Conservation (phyloP, 2,888 invertebrate species). For the Philopedon plagiatum region DNA sequence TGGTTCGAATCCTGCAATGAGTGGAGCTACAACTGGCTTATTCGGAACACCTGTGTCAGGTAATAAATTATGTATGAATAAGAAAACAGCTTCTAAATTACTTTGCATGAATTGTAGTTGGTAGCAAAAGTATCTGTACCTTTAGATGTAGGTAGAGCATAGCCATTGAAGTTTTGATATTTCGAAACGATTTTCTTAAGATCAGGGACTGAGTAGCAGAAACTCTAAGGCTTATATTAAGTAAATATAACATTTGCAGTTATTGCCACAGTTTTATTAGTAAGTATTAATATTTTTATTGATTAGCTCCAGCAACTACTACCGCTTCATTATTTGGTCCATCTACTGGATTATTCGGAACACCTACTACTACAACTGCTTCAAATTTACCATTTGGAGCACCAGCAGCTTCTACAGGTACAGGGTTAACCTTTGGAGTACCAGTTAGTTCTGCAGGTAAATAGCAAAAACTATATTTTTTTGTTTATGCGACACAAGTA, state of each 20-base stretch:
- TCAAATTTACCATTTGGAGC: slow-evolving; percentile 33
- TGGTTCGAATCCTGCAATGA: slow-evolving; percentile 41
- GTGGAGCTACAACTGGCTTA: slow-evolving; percentile 46
- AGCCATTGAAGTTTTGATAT: too few relatives aligned
- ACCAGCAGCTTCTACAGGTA: slow-evolving; percentile 14
- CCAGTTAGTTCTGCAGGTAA: slow-evolving; percentile 26
- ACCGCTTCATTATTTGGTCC: slow-evolving; percentile 26
- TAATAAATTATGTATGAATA: slow-evolving; percentile 37
- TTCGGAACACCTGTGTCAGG: slow-evolving; percentile 60
- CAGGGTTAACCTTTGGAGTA: slow-evolving; percentile 42
- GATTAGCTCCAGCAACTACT: slow-evolving; percentile 13
- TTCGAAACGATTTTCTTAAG: too few relatives aligned
- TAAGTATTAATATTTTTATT: not conserved
- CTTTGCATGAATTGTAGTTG: slow-evolving; percentile 39
- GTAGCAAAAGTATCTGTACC: too few relatives aligned
- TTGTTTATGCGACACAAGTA: too few relatives aligned
- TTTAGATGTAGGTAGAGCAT: too few relatives aligned
- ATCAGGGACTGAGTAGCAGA: too few relatives aligned
- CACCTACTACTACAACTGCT: slow-evolving; percentile 19
- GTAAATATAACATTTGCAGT: too few relatives aligned
- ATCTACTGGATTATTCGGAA: slow-evolving; percentile 36
- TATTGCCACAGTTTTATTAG: too few relatives aligned
- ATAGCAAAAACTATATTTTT: not conserved
- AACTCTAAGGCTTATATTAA: too few relatives aligned
- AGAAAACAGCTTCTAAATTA: slow-evolving; percentile 26